A percentile compares a stretch with the other conserved stretches of the same genome.
phyloP scores from a whole-genome alignment of 2,113 vertebrate genomes.

The Leptodactylus fuscus region DNA sequence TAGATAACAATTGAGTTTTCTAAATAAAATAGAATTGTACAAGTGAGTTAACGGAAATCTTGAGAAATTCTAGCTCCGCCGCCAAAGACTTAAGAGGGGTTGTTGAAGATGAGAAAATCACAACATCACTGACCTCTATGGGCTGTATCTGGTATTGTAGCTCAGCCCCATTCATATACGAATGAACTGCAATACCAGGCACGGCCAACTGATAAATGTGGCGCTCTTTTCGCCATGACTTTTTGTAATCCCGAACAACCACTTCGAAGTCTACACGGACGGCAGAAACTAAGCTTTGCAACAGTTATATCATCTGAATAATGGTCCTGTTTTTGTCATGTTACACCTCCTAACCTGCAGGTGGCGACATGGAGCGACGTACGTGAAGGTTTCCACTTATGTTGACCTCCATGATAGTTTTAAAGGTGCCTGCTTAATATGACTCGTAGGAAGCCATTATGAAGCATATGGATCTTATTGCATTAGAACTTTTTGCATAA shows the following conservation, averaged over 20 bases:
- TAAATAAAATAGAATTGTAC: slow-evolving; percentile 36
- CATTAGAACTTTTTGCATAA: neutral
- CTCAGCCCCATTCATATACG: neutral
- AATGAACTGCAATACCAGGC: neutral
- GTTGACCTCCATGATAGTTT: neutral
- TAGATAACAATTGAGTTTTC: slow-evolving; percentile 14
- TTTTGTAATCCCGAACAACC: too few species aligned
- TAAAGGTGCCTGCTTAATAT: neutral
- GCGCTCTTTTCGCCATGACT: neutral
- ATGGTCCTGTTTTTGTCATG: neutral
- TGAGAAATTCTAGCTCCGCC: neutral
- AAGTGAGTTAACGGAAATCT: neutral
- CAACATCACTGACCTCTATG: neutral
- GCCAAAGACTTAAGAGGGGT: neutral
- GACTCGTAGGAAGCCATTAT: neutral
- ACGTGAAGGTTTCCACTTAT: neutral
- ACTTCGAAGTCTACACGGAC: too few species aligned
- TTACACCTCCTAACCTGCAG: slow-evolving; percentile 48
- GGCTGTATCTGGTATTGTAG: neutral
- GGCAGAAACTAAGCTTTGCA: too few species aligned
- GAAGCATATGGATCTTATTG: neutral
- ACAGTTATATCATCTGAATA: too few species aligned
- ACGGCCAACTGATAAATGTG: neutral
- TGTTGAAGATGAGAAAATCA: neutral
- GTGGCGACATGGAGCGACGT: slow-evolving; percentile 4